Evolutionary conservation across 2,797 vertebrate genomes (phyloP).

Genomic region (Gymnothorax reevesii): DNA sequence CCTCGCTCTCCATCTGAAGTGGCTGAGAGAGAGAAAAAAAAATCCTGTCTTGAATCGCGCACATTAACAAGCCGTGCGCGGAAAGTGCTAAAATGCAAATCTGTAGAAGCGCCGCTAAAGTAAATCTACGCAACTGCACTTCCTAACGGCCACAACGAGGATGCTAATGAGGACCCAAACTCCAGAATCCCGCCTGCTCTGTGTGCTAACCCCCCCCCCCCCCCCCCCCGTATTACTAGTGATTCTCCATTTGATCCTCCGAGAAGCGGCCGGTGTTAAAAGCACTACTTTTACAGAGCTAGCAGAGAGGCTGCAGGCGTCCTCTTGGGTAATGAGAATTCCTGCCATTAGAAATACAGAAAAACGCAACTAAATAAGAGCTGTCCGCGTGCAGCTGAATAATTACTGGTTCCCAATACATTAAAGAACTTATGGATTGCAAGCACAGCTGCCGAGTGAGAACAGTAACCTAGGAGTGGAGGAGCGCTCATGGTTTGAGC

Average conservation of each 20-base stretch:
- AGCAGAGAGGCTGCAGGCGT: neutral
- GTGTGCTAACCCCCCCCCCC: neutral
- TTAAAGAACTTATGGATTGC: constrained; percentile 15
- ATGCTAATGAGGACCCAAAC: neutral
- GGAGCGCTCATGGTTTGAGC: neutral
- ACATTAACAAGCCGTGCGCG: neutral
- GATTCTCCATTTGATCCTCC: neutral
- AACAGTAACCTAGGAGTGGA: neutral
- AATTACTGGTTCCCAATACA: constrained; percentile 31
- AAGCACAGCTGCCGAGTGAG: constrained; percentile 17
- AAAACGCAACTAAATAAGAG: constrained; percentile 29
- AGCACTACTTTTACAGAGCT: neutral
- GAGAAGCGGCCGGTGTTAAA: neutral
- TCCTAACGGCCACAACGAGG: neutral
- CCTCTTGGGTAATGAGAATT: constrained; percentile 5
- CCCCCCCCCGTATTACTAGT: neutral
- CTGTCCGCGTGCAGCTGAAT: constrained; percentile 10
- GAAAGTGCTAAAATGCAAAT: neutral
- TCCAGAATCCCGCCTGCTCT: neutral
- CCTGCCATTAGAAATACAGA: constrained; percentile 5
- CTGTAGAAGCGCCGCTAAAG: neutral
- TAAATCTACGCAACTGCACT: neutral
- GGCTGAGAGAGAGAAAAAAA: neutral
- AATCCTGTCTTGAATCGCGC: neutral
- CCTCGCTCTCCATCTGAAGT: neutral